Evolutionary conservation across 2,888 invertebrate species (phyloP).

Genomic region (Netelia virgata): DNA sequence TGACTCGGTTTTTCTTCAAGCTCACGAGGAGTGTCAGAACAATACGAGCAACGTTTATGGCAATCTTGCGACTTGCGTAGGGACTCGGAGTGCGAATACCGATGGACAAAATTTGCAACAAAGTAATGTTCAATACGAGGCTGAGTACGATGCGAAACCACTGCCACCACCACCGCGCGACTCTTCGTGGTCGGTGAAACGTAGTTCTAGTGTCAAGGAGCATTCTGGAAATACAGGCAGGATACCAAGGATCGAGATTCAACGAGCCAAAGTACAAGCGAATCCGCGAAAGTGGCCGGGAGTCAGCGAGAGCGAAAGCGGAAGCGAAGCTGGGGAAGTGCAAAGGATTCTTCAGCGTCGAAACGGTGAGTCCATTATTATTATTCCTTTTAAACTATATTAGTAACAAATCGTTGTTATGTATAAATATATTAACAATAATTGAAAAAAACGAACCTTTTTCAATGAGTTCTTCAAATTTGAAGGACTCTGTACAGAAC

Average conservation of each 20-base stretch:
- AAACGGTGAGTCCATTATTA: conserved; percentile 75
- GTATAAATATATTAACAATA: neutral
- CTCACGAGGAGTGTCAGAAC: conserved; percentile 70
- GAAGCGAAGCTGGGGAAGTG: conserved; percentile 91
- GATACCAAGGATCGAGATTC: conserved; percentile 57
- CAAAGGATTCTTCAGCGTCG: conserved; percentile 87
- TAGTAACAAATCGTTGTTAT: neutral
- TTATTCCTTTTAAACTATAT: neutral
- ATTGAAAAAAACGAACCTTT: too few species aligned
- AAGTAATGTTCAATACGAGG: conserved; percentile 58
- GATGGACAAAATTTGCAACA: conserved; percentile 27
- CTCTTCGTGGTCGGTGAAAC: conserved; percentile 69
- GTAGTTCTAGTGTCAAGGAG: conserved; percentile 70
- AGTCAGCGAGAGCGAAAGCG: conserved; percentile 88
- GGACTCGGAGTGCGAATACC: conserved; percentile 32
- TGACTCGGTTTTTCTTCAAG: conserved; percentile 73
- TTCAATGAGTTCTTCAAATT: too few species aligned
- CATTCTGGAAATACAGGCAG: conserved; percentile 51
- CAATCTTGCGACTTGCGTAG: conserved; percentile 51
- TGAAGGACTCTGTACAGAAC: too few species aligned
- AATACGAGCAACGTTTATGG: conserved; percentile 70
- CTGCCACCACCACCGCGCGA: conserved; percentile 83
- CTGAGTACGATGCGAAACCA: conserved; percentile 83
- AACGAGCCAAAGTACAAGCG: conserved; percentile 62
- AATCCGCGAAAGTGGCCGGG: conserved; percentile 74